These are phyloP conservation scores for Orchesella cincta DNA, from an alignment of 1,140 invertebrate genomes.

Conservation along the genomic window DNA sequence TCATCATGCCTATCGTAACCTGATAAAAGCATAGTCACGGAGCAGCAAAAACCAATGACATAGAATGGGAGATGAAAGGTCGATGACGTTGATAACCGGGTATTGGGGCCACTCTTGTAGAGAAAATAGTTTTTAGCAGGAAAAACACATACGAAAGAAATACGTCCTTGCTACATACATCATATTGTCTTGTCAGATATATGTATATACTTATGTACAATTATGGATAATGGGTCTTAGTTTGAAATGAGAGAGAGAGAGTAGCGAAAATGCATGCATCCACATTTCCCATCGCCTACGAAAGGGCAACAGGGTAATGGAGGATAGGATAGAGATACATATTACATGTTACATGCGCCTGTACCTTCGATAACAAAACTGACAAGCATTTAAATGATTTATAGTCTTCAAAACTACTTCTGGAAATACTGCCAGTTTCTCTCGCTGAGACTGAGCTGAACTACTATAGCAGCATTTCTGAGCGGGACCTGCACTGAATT, in stretches of 20 bases:
- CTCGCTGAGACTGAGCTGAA: background rate
- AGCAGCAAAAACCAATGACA: background rate
- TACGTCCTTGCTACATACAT: background rate
- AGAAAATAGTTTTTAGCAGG: background rate
- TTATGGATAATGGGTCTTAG: background rate
- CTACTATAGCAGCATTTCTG: background rate
- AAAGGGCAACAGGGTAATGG: background rate
- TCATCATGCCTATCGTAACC: background rate
- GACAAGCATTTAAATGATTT: constrained; percentile 16
- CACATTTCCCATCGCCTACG: background rate
- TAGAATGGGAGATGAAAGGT: background rate
- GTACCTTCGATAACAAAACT: constrained; percentile 10
- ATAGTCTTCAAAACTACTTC: constrained; percentile 14
- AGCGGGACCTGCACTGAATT: background rate
- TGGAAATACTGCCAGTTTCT: background rate
- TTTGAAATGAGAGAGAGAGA: background rate
- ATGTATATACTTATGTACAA: background rate
- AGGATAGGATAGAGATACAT: background rate
- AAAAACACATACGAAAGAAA: background rate
- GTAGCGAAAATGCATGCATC: background rate
- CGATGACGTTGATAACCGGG: background rate
- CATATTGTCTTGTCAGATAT: background rate
- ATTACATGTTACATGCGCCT: background rate
- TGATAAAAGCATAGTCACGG: background rate
- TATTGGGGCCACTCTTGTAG: background rate